Evolutionary conservation across 2,113 vertebrate species (phyloP).

Genomic region (Tetraodon nigroviridis): DNA sequence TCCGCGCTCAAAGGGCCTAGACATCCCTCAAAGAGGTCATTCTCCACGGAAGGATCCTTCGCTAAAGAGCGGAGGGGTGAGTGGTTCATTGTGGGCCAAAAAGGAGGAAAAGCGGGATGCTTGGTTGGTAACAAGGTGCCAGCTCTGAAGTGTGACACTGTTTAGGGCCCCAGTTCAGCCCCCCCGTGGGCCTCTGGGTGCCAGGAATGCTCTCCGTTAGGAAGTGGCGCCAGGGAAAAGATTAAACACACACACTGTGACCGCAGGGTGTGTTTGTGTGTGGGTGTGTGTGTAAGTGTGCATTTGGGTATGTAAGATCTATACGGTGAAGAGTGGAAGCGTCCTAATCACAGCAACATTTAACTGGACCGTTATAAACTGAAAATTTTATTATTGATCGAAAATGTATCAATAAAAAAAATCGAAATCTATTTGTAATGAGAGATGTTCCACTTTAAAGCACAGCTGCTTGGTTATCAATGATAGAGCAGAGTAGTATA

Average conservation of each 20-base stretch:
- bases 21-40: constrained; percentile 68
- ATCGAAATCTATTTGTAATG: no score
- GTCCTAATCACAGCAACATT: no score
- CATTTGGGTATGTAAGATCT: constrained; percentile 11
- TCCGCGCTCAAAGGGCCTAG: constrained; percentile 62
- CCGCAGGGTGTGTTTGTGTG: constrained; percentile 25
- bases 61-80: constrained; percentile 42
- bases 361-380: no score
- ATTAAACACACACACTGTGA: constrained; percentile 63
- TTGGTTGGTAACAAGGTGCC: constrained; percentile 56
- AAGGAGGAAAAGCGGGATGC: constrained; percentile 47
- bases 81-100: constrained; percentile 35
- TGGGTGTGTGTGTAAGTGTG: constrained; percentile 3
- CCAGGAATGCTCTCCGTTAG: constrained; percentile 66
- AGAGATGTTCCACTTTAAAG: no score
- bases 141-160: constrained; percentile 68
- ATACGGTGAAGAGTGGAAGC: constrained; percentile 4
- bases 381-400: no score
- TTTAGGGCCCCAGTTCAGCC: constrained; percentile 50
- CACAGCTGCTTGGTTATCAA: no score
- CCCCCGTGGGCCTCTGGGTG: constrained; percentile 59
- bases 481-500: no score
- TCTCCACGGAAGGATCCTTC: constrained; percentile 60
- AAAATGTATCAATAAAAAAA: no score
- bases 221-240: constrained; percentile 65